These are phyloP conservation scores for Chalcosyrphus nemorum DNA, from an alignment of 2,888 invertebrate genomes.

Conservation along the genomic window DNA sequence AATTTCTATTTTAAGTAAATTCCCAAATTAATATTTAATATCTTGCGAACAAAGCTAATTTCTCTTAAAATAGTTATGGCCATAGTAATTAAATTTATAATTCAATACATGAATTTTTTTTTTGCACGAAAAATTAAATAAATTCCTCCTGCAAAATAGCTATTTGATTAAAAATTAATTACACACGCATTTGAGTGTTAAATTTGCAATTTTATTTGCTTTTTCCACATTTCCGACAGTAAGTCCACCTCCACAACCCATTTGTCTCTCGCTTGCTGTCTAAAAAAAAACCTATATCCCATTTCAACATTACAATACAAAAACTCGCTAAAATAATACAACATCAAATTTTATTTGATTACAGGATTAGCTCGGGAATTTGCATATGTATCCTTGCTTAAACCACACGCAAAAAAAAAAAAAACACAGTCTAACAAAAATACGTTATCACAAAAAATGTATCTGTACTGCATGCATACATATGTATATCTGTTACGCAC, in stretches of 20 bases:
- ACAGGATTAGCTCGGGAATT: slow-evolving; percentile 62
- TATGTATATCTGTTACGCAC: slow-evolving; percentile 23
- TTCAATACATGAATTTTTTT: not conserved
- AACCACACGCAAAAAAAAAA: slow-evolving; percentile 11
- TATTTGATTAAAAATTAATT: slow-evolving; percentile 59
- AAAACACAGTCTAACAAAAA: slow-evolving; percentile 27
- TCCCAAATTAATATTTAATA: too few relatives aligned
- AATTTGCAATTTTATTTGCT: slow-evolving; percentile 49
- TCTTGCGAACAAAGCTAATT: too few relatives aligned
- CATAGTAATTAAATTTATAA: not conserved
- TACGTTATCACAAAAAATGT: slow-evolving; percentile 51
- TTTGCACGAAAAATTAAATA: not conserved
- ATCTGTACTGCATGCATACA: too few relatives aligned
- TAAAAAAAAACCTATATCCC: not conserved
- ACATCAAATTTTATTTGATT: slow-evolving; percentile 69
- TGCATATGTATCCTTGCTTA: slow-evolving; percentile 57
- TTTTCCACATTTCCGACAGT: slow-evolving; percentile 25
- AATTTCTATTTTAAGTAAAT: too few relatives aligned
- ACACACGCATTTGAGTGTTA: slow-evolving; percentile 37
- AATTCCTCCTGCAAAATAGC: slow-evolving; percentile 5
- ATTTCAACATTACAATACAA: not conserved
- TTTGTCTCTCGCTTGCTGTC: not conserved
- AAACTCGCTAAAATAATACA: slow-evolving; percentile 53
- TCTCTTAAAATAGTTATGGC: not conserved
- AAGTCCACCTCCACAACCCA: slow-evolving; percentile 27